Evolutionary conservation across 2,113 vertebrate genomes (phyloP).

Genomic region (Anoura caudifer): DNA sequence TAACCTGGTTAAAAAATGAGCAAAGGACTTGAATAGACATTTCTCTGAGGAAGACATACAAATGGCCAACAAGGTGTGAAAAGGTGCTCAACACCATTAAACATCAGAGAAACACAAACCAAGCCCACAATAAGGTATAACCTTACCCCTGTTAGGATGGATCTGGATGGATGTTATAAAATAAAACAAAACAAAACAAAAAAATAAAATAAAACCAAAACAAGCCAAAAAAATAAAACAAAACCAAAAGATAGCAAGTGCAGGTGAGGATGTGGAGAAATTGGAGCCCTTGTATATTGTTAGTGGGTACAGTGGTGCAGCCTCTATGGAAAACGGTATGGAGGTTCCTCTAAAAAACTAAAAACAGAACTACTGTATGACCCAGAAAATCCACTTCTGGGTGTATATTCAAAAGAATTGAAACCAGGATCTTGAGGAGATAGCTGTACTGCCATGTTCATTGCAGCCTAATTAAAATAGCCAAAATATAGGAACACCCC

Average conservation of each 20-base stretch:
- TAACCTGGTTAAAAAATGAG: neutral
- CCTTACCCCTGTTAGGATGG: neutral
- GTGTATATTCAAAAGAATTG: neutral
- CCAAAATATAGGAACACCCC: neutral
- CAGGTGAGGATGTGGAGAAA: neutral
- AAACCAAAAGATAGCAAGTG: neutral
- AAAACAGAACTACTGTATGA: neutral
- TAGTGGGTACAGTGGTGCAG: neutral
- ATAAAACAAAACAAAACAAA: neutral
- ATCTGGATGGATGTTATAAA: neutral
- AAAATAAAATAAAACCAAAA: too few species aligned
- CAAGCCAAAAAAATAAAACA: neutral
- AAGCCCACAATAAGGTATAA: neutral
- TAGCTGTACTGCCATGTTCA: neutral
- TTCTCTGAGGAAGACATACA: neutral
- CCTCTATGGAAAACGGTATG: neutral
- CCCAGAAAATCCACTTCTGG: neutral
- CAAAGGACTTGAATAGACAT: neutral
- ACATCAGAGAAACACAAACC: neutral
- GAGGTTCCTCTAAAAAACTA: neutral
- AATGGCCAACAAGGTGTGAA: neutral
- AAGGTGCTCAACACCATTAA: neutral
- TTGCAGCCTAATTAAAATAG: neutral
- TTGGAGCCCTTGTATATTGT: neutral
- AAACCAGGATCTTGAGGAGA: neutral